phyloP scores from a whole-genome alignment of 2,113 vertebrate genomes.

The Cyprinodon variegatus region DNA sequence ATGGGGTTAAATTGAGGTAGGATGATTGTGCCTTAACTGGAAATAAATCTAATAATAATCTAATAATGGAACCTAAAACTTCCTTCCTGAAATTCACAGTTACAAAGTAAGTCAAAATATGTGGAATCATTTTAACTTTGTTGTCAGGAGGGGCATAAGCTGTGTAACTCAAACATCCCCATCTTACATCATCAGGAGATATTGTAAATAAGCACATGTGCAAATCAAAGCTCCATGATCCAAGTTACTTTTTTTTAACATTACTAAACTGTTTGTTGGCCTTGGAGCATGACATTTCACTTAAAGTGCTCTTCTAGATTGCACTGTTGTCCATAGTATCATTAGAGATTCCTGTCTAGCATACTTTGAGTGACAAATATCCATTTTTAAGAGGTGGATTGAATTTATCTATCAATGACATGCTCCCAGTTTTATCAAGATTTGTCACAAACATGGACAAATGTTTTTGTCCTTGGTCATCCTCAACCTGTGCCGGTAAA shows the following conservation, averaged over 20 bases:
- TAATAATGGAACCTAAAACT: no score
- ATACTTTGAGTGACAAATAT: slow-evolving; percentile 29
- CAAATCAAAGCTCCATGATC: neutral
- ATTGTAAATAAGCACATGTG: neutral
- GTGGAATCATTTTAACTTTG: neutral
- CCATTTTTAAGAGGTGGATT: slow-evolving; percentile 21
- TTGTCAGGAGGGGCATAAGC: neutral
- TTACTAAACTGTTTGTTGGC: neutral
- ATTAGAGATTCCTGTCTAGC: slow-evolving; percentile 8
- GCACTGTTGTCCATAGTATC: neutral
- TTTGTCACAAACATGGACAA: slow-evolving; percentile 31
- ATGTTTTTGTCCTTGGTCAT: slow-evolving; percentile 48
- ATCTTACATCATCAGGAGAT: neutral
- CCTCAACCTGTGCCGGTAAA: slow-evolving; percentile 7
- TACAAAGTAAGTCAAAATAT: no score
- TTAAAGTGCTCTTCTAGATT: slow-evolving; percentile 2
- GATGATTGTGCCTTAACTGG: no score
- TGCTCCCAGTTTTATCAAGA: slow-evolving; percentile 31
- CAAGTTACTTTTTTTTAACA: neutral
- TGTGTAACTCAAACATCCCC: neutral
- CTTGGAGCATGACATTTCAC: neutral
- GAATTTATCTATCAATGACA: slow-evolving; percentile 49
- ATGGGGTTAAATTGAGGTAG: no score
- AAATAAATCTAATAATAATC: no score
- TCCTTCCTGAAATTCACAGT: no score